Evolutionary conservation across 2,113 vertebrate species (phyloP).

Genomic region (Oryzias curvinotus): DNA sequence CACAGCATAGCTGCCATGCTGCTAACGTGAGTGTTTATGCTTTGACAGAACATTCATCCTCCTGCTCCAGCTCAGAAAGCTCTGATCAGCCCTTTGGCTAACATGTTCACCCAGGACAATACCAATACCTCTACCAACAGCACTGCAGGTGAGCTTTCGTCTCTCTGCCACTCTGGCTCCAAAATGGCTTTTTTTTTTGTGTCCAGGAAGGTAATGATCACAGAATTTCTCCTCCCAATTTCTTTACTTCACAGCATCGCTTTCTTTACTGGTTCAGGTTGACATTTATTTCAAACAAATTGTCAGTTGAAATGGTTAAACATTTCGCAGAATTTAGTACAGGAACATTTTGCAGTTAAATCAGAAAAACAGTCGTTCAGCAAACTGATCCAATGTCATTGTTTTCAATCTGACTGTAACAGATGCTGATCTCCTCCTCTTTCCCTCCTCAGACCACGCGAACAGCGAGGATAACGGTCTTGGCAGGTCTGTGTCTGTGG

Average conservation of each 20-base stretch:
- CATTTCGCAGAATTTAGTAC: too few relatives aligned
- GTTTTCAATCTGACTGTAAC: too few relatives aligned
- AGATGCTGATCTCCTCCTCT: not conserved
- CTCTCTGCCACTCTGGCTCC: not conserved
- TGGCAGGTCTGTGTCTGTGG: constrained; percentile 86
- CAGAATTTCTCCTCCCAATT: not conserved
- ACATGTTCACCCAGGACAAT: constrained; percentile 85
- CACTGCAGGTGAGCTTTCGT: constrained; percentile 44
- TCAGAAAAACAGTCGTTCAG: too few relatives aligned
- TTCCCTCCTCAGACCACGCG: constrained; percentile 41
- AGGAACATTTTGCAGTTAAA: too few relatives aligned
- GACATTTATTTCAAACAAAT: too few relatives aligned
- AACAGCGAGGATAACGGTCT: constrained; percentile 77
- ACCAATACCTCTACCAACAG: constrained; percentile 43
- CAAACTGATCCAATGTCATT: too few relatives aligned
- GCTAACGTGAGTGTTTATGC: constrained; percentile 6
- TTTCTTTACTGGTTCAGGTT: not conserved
- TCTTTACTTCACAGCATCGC: not conserved
- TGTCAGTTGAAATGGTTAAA: too few relatives aligned
- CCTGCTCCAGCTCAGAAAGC: constrained; percentile 81
- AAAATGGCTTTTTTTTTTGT: not conserved
- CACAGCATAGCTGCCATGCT: not conserved
- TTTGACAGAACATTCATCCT: constrained; percentile 73
- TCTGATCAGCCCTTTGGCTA: constrained; percentile 84
- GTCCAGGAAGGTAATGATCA: not conserved